Evolutionary conservation across 2,797 vertebrate species (phyloP).

Genomic region (Cirrhinus mrigala): DNA sequence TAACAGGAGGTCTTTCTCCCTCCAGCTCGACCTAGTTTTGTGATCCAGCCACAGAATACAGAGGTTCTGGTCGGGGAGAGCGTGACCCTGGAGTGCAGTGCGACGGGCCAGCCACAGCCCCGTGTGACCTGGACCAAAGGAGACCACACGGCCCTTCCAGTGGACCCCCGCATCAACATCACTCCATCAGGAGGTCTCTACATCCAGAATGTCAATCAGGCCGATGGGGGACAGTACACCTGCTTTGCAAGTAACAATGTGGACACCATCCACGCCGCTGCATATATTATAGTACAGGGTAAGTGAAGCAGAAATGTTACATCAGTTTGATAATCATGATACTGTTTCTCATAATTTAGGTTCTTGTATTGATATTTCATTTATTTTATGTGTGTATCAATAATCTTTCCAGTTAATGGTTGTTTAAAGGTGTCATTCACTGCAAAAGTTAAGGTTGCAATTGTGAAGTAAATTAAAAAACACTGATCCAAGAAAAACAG

Average conservation of each 20-base stretch:
- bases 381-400: too few relatives aligned
- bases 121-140: conserved; percentile 92
- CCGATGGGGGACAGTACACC: conserved; percentile 91
- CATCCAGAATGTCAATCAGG: conserved; percentile 90
- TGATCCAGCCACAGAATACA: conserved; percentile 98
- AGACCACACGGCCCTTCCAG: conserved; percentile 88
- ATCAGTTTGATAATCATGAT: not conserved
- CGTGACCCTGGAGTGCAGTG: conserved; percentile 96
- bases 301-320: not conserved
- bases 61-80: conserved; percentile 97
- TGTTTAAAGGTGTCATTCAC: not conserved
- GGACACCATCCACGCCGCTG: conserved; percentile 91
- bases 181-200: conserved; percentile 94
- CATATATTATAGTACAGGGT: conserved; percentile 97
- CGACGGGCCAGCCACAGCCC: conserved; percentile 92
- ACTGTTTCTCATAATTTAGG: not conserved
- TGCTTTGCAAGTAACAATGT: conserved; percentile 94
- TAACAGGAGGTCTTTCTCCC: not conserved
- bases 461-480: not conserved
- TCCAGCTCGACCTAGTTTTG: conserved; percentile 92
- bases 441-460: not conserved
- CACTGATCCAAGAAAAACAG: not conserved
- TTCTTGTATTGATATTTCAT: not conserved
- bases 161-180: conserved; percentile 88
- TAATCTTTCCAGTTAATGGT: not conserved